Evolutionary conservation across 2,797 vertebrate species (phyloP).

Genomic region (Leptodactylus fallax): DNA sequence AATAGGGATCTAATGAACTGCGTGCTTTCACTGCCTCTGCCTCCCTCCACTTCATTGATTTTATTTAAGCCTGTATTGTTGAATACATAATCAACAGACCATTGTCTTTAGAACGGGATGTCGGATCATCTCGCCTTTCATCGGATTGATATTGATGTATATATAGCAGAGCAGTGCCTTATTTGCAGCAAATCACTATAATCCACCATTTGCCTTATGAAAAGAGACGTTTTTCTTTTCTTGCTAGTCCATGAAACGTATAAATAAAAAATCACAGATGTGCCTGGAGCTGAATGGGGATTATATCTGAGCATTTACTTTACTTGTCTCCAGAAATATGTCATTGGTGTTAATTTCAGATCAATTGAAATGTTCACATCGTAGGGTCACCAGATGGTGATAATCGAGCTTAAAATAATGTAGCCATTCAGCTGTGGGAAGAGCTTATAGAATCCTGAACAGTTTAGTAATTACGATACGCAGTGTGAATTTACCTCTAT

Average conservation of each 20-base stretch:
- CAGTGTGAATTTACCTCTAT: conserved; percentile 12
- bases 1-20: conserved; percentile 29
- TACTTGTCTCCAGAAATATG: conserved; percentile 43
- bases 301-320: conserved; percentile 34
- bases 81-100: conserved; percentile 57
- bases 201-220: conserved; percentile 26
- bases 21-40: not conserved
- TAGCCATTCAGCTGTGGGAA: conserved; percentile 36
- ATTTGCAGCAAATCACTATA: conserved; percentile 52
- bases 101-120: conserved; percentile 56
- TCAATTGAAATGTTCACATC: conserved; percentile 42
- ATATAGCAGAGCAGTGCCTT: conserved; percentile 40
- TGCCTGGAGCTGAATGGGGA: conserved; percentile 35
- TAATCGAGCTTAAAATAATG: conserved; percentile 53
- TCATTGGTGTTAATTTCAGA: conserved; percentile 52
- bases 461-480: conserved; percentile 12
- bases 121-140: conserved; percentile 41
- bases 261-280: conserved; percentile 59
- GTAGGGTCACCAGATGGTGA: conserved; percentile 61
- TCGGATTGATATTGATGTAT: conserved; percentile 44
- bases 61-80: conserved; percentile 45
- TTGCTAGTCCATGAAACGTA: conserved; percentile 29
- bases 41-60: conserved; percentile 19
- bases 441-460: conserved; percentile 11
- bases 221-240: conserved; percentile 30